Conservation (phyloP, 2,113 vertebrate species). For the Polypterus bichir region DNA sequence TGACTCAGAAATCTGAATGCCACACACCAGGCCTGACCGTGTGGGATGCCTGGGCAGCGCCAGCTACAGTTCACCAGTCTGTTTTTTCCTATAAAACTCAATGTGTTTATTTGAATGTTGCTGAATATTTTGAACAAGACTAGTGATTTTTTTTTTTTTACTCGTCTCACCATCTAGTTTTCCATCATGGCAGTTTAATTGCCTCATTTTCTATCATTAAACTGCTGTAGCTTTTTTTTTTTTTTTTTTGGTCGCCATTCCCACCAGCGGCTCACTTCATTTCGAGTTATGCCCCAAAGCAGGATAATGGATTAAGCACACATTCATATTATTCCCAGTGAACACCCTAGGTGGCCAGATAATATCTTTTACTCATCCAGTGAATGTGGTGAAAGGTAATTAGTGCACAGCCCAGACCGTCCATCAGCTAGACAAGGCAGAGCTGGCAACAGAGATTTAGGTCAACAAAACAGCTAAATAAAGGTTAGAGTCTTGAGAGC, state of each 20-base stretch:
- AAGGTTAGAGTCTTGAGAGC: neutral
- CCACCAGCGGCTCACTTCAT: neutral
- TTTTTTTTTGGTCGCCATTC: neutral
- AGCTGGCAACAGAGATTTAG: neutral
- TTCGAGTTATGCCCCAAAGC: neutral
- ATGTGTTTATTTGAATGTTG: no score
- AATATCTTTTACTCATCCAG: neutral
- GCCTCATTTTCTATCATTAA: neutral
- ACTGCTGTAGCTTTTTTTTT: neutral
- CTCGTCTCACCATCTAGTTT: neutral
- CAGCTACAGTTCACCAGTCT: no score
- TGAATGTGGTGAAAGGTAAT: slow-evolving; percentile 1
- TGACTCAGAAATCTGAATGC: no score
- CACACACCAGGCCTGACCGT: no score
- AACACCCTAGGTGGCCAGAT: neutral
- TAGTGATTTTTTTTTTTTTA: no score
- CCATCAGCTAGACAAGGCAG: neutral
- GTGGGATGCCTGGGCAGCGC: no score
- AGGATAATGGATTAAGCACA: neutral
- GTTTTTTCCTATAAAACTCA: no score
- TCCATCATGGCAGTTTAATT: neutral
- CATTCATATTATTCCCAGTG: neutral
- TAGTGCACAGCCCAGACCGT: neutral
- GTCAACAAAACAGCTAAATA: slow-evolving; percentile 1
- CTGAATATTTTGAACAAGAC: no score